Conservation (phyloP, 1,140 invertebrate species). For the Laupala kohalensis region DNA sequence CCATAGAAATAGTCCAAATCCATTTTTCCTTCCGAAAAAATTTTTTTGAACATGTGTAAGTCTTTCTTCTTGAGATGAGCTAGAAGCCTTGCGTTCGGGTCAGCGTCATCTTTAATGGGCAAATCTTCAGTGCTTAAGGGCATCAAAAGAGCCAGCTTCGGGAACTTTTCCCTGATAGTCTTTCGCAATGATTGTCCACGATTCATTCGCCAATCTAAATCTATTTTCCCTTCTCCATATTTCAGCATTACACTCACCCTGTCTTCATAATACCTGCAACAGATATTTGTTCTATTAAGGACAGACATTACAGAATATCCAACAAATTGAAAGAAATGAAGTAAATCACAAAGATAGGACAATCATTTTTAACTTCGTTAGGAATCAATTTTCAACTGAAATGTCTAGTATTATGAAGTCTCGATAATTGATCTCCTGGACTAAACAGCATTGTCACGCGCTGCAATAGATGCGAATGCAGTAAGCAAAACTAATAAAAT, state of each 20-base stretch:
- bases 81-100: not conserved
- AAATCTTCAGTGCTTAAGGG: not conserved
- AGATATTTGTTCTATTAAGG: not conserved
- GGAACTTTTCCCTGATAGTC: not conserved
- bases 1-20: constrained; percentile 33
- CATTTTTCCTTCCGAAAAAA: not conserved
- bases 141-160: not conserved
- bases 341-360: no score
- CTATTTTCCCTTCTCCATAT: not conserved
- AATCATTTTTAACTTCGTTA: no score
- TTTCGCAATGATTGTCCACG: not conserved
- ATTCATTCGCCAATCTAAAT: not conserved
- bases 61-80: not conserved
- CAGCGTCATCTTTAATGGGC: no score
- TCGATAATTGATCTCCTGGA: no score
- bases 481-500: no score
- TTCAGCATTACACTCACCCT: not conserved
- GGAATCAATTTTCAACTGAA: no score
- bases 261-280: not conserved
- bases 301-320: no score
- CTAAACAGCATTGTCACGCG: no score
- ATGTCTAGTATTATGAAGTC: no score
- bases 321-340: no score
- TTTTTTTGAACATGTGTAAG: not conserved
- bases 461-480: no score